These are phyloP conservation scores for Drosophila fungiperda DNA, from an alignment of 2,888 invertebrate species.

Conservation along the genomic window DNA sequence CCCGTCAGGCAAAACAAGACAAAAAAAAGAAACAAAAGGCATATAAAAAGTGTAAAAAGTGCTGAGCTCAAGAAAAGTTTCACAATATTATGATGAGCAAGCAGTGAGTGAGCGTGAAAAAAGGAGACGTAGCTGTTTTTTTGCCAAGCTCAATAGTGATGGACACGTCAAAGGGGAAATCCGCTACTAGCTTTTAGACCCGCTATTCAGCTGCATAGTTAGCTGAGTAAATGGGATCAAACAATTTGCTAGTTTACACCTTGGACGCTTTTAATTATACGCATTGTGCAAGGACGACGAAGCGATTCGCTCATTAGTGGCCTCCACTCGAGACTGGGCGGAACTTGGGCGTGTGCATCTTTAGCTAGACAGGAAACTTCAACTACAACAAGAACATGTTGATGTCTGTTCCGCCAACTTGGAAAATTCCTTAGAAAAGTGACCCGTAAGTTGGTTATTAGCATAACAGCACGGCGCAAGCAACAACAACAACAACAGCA, in stretches of 20 bases:
- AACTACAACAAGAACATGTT: constrained; percentile 49
- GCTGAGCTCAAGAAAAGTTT: constrained; percentile 72
- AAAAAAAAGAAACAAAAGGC: constrained; percentile 16
- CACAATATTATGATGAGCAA: constrained; percentile 71
- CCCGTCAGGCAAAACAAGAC: constrained; percentile 45
- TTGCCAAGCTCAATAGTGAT: constrained; percentile 6
- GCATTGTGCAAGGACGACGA: constrained; percentile 62
- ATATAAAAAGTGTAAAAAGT: constrained; percentile 54
- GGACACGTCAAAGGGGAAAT: constrained; percentile 3
- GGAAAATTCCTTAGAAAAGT: constrained; percentile 64
- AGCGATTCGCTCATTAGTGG: constrained; percentile 66
- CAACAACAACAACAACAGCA: constrained; percentile 18
- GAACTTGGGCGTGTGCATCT: not conserved
- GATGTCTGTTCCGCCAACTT: constrained; percentile 62
- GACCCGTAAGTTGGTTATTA: constrained; percentile 67
- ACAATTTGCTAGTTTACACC: constrained; percentile 81
- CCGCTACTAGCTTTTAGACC: constrained; percentile 6
- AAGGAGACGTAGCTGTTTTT: constrained; percentile 22
- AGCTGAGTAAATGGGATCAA: constrained; percentile 73
- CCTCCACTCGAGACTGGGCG: constrained; percentile 32
- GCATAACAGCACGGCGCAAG: constrained; percentile 26
- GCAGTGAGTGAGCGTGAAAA: constrained; percentile 38
- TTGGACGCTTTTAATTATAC: constrained; percentile 78
- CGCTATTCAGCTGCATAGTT: constrained; percentile 32
- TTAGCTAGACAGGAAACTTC: constrained; percentile 51